Conservation (phyloP, 2,113 vertebrate genomes). For the Heterocephalus glaber region DNA sequence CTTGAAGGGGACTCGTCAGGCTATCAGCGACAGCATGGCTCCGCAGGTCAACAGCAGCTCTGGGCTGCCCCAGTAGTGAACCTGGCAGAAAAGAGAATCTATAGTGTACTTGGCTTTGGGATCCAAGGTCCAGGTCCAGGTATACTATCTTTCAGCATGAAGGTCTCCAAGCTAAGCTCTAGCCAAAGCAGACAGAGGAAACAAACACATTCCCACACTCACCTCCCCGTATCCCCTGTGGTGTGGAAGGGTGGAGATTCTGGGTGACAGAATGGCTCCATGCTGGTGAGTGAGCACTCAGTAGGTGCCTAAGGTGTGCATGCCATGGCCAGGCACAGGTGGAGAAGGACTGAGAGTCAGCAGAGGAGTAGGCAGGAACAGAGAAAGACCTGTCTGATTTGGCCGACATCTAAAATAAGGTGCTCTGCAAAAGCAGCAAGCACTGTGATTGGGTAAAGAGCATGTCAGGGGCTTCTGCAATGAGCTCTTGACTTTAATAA, state of each 20-base stretch:
- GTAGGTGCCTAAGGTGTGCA: background rate
- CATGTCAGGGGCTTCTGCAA: background rate
- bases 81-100: background rate
- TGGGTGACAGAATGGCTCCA: background rate
- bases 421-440: background rate
- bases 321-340: background rate
- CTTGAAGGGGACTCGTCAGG: background rate
- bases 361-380: background rate
- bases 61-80: background rate
- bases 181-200: background rate
- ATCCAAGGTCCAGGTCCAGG: background rate
- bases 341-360: background rate
- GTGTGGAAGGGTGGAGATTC: background rate
- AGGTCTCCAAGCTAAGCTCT: background rate
- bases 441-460: background rate
- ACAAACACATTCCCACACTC: rapidly evolving
- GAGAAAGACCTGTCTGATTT: background rate
- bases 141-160: background rate
- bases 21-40: background rate
- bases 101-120: slow-evolving; percentile 1
- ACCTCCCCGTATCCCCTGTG: background rate
- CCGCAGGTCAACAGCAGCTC: background rate
- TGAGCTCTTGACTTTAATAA: background rate
- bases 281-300: background rate
- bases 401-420: background rate